These are phyloP conservation scores for Cyphomyrmex costatus DNA, from an alignment of 1,140 invertebrate species.

Conservation along the genomic window DNA sequence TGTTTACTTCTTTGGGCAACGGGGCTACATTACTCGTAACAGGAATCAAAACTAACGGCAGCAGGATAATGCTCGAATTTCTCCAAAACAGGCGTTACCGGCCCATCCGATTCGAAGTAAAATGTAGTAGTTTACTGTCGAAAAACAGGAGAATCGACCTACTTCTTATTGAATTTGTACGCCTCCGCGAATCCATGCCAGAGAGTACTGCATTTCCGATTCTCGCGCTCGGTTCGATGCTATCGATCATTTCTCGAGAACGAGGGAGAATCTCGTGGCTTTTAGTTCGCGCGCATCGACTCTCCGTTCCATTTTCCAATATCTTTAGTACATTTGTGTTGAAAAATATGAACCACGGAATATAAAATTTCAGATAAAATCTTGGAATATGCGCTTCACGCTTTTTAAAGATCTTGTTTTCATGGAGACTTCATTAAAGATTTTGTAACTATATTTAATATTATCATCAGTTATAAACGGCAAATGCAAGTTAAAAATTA, in stretches of 20 bases:
- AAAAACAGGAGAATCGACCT: conserved; percentile 53
- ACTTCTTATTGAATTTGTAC: conserved; percentile 54
- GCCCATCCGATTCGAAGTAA: conserved; percentile 32
- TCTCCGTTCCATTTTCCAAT: conserved; percentile 53
- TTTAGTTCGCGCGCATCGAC: conserved; percentile 36
- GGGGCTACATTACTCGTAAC: conserved; percentile 23
- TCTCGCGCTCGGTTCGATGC: conserved; percentile 12
- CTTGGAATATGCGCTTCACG: neutral
- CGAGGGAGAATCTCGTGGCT: neutral
- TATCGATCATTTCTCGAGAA: conserved; percentile 49
- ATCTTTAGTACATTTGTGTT: conserved; percentile 33
- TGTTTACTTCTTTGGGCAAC: conserved; percentile 45
- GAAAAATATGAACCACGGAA: conserved; percentile 28
- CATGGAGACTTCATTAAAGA: neutral
- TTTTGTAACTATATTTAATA: neutral
- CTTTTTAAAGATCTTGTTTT: neutral
- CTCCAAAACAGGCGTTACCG: neutral
- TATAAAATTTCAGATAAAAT: conserved; percentile 31
- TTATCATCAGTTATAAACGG: neutral
- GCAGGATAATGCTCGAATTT: conserved; percentile 18
- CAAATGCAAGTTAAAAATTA: neutral
- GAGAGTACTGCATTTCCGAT: conserved; percentile 38
- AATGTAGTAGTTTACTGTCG: conserved; percentile 52
- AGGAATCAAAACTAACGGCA: conserved; percentile 30
- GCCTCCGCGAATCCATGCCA: conserved; percentile 45